Base-by-base conservation (phyloP, 2,888 invertebrate species). In the Agrochola macilenta region DNA sequence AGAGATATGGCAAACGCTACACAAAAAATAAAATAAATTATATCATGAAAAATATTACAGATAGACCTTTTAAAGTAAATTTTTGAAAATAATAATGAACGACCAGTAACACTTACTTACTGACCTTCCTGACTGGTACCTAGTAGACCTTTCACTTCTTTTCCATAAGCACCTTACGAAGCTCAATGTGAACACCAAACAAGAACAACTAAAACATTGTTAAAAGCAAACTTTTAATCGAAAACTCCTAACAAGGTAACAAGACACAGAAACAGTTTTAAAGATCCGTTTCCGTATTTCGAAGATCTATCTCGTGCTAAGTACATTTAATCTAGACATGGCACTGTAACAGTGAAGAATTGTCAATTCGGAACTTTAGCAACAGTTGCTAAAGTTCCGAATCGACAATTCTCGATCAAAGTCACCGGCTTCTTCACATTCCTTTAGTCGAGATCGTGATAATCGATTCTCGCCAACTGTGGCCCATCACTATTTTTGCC, bases 251-350 rank as follows among this genome's bases (percentile, higher is more conserved):
- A 58, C 63, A 35, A 66, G 14, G 5, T 14, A 60, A 46, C 83
- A 43, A 58, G 39, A 54, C 23, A 65, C 20, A 57, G n/a, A 11
- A 46, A 81, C 57, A 46, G 49, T 71, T 76, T 58, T n/a, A 60
- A 66, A 77, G n/a, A 80, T 66, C 46, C 39, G 54, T 66, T 43
- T 60, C 30, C 60, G 23, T 61, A 39, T 81, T 69, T 49, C 39
- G 23, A 39, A 65, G 52, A 76, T 35, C 14, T 60, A 49, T 66
- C 49, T 66, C 23, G 43, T 26, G 26, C 61, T 61, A 54, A 66
- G 60, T 73, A 81, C 75, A 65, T 65, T 74, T 60, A 60, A 81
- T 60, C 82, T 54, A 75, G 79, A 75, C 74, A 57, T 30, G 35
- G 30, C 35, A 65, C 52, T 65, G 52, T 39, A 39, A 39, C 39